Conservation (phyloP, 2,888 invertebrate species). For the Leptinotarsa juncta region DNA sequence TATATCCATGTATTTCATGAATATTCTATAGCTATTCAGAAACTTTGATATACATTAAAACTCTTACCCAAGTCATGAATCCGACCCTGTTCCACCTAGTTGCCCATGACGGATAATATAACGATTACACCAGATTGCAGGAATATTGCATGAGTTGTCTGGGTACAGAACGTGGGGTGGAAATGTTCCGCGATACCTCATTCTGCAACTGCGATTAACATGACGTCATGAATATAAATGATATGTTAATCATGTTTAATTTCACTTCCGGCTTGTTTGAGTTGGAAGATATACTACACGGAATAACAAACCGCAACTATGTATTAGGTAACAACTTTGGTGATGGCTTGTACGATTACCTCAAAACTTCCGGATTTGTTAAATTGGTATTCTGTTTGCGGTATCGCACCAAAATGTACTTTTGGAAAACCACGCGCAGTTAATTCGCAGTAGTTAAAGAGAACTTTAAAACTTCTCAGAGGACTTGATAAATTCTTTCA, state of each 20-base stretch:
- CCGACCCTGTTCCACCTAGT: background rate
- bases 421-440: background rate
- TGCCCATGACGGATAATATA: slow-evolving; percentile 35
- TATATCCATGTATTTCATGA: background rate
- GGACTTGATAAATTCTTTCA: too few relatives aligned
- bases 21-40: background rate
- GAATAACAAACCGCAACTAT: background rate
- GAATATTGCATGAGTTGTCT: slow-evolving; percentile 38
- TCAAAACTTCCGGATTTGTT: background rate
- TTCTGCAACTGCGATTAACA: slow-evolving; percentile 41
- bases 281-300: slow-evolving; percentile 19
- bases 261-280: slow-evolving; percentile 33
- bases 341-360: slow-evolving; percentile 3
- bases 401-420: background rate
- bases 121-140: slow-evolving; percentile 44
- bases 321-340: slow-evolving; percentile 1
- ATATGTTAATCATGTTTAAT: slow-evolving; percentile 44
- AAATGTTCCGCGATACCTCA: slow-evolving; percentile 42
- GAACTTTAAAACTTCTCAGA: background rate
- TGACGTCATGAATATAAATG: slow-evolving; percentile 43
- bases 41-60: too few relatives aligned
- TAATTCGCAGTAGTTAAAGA: background rate
- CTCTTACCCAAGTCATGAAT: background rate
- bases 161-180: slow-evolving; percentile 36
- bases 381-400: background rate